Conservation (phyloP, 1,140 invertebrate genomes). For the Diplogasteroides magnus region DNA sequence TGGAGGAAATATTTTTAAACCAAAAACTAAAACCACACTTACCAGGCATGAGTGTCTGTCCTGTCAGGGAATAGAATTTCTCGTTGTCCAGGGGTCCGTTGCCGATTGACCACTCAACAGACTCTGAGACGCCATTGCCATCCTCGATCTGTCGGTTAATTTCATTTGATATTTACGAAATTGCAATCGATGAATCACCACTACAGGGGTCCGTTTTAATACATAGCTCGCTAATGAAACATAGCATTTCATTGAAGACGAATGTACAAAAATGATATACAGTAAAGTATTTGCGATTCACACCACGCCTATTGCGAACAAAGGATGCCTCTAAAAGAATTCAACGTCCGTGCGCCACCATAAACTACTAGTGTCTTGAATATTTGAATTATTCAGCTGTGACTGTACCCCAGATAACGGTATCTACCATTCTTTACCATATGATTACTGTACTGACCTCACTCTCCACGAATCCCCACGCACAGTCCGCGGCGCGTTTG, state of each 20-base stretch:
- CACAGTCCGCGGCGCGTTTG: constrained; percentile 30
- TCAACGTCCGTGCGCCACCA: no score
- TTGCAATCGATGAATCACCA: constrained; percentile 40
- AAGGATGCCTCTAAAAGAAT: no score
- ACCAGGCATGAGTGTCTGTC: constrained; percentile 25
- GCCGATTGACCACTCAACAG: constrained; percentile 44
- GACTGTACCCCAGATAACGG: background rate
- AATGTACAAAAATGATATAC: no score
- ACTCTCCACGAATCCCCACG: constrained; percentile 19
- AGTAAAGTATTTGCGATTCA: no score
- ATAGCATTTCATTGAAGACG: no score
- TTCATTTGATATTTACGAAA: constrained; percentile 50
- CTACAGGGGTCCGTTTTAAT: no score
- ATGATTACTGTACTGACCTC: no score
- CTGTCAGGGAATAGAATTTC: constrained; percentile 42
- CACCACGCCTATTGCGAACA: no score
- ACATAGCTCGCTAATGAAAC: no score
- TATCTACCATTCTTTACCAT: no score
- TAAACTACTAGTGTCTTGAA: no score
- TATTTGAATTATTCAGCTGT: background rate
- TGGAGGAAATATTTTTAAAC: background rate
- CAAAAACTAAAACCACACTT: constrained; percentile 12
- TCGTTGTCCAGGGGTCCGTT: constrained; percentile 42
- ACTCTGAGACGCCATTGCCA: constrained; percentile 20
- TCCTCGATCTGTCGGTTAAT: no score